Evolutionary conservation across 2,113 vertebrate species (phyloP).

Genomic region (Tichodroma muraria): DNA sequence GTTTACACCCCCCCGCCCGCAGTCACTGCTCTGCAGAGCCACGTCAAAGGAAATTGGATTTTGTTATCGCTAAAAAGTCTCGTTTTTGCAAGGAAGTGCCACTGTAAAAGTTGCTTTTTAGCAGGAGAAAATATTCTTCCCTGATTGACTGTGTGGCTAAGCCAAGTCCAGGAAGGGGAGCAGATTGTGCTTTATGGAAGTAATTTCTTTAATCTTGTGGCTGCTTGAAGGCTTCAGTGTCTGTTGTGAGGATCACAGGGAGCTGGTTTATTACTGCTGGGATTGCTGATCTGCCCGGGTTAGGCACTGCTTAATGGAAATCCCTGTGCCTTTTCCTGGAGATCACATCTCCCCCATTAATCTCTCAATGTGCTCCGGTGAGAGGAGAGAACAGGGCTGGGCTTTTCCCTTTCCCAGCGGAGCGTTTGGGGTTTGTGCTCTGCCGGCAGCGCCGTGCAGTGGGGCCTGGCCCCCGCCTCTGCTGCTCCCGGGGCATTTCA

Average conservation of each 20-base stretch:
- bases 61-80: not conserved
- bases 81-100: not conserved
- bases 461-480: fast-evolving
- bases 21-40: not conserved
- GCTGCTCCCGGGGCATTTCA: not conserved
- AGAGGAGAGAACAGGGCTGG: not conserved
- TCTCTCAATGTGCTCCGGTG: not conserved
- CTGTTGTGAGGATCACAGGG: not conserved
- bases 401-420: not conserved
- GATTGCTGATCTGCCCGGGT: not conserved
- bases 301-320: not conserved
- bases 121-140: not conserved
- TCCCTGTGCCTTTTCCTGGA: not conserved
- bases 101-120: not conserved
- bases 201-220: conserved; percentile 5
- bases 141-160: not conserved
- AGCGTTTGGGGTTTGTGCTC: not conserved
- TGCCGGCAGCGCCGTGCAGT: not conserved
- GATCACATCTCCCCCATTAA: not conserved
- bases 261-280: not conserved
- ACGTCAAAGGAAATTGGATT: not conserved
- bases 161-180: not conserved
- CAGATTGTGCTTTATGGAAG: not conserved
- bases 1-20: not conserved
- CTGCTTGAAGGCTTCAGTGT: not conserved